phyloP scores from a whole-genome alignment of 2,113 vertebrate species.

The Chloebia gouldiae region DNA sequence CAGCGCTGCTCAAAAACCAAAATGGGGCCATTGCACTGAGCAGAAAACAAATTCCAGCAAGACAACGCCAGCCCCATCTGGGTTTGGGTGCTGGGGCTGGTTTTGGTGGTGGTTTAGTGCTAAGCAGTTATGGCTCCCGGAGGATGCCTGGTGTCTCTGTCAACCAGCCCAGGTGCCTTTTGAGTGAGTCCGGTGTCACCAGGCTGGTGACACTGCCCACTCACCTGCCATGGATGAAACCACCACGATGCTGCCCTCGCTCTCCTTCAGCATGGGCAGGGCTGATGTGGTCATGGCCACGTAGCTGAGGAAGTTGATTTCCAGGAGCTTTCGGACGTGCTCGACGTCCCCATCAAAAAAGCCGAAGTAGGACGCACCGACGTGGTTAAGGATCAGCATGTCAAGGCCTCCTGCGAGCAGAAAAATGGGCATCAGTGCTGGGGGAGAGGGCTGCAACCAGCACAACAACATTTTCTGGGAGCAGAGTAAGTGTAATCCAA shows the following conservation, averaged over 20 bases:
- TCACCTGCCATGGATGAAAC: constrained; percentile 78
- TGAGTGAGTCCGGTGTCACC: fast-evolving
- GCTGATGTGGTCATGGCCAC: constrained; percentile 62
- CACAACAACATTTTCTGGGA: background rate
- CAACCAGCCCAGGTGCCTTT: background rate
- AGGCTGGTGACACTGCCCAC: background rate
- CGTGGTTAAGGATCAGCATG: constrained; percentile 80
- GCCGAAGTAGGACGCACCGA: background rate
- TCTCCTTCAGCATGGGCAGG: constrained; percentile 77
- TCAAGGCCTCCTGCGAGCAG: constrained; percentile 73
- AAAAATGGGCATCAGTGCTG: background rate
- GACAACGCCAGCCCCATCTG: background rate
- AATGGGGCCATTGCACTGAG: fast-evolving
- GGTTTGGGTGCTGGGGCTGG: background rate
- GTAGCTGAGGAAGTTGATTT: constrained; percentile 78
- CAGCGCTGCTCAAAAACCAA: background rate
- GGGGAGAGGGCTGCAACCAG: background rate
- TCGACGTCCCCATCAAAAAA: constrained; percentile 45
- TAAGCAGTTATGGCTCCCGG: background rate
- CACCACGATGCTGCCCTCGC: constrained; percentile 71
- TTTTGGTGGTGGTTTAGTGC: background rate
- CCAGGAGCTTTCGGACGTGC: constrained; percentile 49
- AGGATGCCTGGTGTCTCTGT: background rate
- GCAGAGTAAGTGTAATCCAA: background rate
- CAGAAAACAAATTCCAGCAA: background rate